Percentiles rank a stretch among this genome's conserved stretches.
Evolutionary conservation across 2,888 invertebrate species (phyloP).

Genomic region (Eristalinus aeneus): DNA sequence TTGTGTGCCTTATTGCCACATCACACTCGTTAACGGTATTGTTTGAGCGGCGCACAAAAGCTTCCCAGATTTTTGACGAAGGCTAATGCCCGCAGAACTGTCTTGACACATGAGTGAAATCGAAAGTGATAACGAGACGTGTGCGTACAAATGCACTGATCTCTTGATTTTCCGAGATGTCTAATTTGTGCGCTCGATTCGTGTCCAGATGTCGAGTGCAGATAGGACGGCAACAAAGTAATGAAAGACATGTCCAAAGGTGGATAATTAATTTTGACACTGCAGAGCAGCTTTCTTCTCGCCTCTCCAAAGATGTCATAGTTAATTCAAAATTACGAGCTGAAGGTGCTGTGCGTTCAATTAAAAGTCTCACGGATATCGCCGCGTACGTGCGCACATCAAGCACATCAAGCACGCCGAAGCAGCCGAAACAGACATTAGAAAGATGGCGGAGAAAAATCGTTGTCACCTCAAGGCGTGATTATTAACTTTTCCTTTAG

Average conservation of each 20-base stretch:
- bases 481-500: constrained; percentile 57
- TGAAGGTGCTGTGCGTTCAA: constrained; percentile 50
- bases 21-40: not conserved
- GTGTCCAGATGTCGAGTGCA: not conserved
- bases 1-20: not conserved
- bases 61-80: not conserved
- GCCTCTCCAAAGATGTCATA: constrained; percentile 18
- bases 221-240: not conserved
- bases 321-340: constrained; percentile 33
- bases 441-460: constrained; percentile 43
- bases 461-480: constrained; percentile 66
- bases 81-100: not conserved
- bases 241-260: not conserved
- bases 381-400: constrained; percentile 42
- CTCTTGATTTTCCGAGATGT: not conserved
- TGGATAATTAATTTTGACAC: not conserved
- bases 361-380: constrained; percentile 58
- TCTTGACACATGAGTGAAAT: not conserved
- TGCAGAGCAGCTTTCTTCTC: constrained; percentile 40
- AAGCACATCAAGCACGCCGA: constrained; percentile 57
- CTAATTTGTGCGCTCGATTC: not conserved
- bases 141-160: not conserved
- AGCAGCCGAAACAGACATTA: constrained; percentile 25
- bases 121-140: not conserved
- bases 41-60: not conserved